Percentiles rank a stretch among this genome's conserved stretches.
Evolutionary conservation across 2,797 vertebrate species (phyloP).

Genomic region (Prionace glauca): DNA sequence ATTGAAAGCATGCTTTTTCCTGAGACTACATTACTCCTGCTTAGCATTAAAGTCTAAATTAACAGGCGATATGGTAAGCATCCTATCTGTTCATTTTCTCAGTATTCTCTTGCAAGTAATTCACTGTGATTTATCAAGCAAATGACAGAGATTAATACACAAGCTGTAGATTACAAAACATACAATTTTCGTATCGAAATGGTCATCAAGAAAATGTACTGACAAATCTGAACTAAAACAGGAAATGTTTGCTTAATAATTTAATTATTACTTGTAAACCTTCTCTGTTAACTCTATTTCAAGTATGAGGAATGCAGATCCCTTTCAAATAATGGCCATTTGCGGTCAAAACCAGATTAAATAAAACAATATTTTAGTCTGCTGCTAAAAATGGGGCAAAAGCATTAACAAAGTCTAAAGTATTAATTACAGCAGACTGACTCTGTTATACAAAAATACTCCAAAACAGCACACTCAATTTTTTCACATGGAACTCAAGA

Average conservation of each 20-base stretch:
- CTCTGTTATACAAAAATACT: not conserved
- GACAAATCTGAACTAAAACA: not conserved
- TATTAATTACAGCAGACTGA: not conserved
- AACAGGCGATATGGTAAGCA: not conserved
- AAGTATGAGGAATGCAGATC: not conserved
- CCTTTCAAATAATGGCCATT: not conserved
- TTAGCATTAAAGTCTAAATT: not conserved
- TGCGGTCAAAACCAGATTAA: not conserved
- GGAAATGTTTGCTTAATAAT: not conserved
- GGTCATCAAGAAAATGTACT: not conserved
- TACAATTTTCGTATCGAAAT: not conserved
- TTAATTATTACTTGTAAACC: not conserved
- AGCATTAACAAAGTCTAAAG: not conserved
- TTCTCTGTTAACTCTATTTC: not conserved
- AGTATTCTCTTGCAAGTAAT: not conserved
- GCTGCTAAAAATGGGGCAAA: not conserved
- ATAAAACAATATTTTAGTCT: not conserved
- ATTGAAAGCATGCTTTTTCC: not conserved
- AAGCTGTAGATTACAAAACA: not conserved
- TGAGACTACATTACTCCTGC: not conserved
- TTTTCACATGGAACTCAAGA: not conserved
- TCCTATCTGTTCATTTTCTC: not conserved
- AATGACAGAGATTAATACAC: not conserved
- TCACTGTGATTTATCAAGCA: not conserved
- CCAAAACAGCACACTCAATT: not conserved